These are phyloP conservation scores for Conopomorpha cramerella DNA, from an alignment of 1,140 invertebrate genomes.

Conservation along the genomic window DNA sequence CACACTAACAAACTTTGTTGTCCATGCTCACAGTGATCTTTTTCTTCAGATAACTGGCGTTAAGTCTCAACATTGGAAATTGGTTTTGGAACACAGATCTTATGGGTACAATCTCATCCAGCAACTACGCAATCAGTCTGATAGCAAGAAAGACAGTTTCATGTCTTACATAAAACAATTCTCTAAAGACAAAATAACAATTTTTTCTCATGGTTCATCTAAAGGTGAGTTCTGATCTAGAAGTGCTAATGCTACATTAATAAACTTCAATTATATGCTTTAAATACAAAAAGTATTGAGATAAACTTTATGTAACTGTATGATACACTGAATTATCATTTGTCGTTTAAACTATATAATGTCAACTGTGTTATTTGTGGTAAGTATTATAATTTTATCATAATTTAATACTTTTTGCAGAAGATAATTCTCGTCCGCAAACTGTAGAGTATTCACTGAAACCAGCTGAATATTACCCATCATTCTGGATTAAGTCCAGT, in stretches of 20 bases:
- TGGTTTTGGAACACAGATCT: slow-evolving; percentile 44
- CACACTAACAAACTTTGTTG: no score
- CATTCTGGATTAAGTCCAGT: slow-evolving; percentile 40
- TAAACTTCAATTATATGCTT: not conserved
- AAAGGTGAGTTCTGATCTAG: no score
- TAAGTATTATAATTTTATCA: not conserved
- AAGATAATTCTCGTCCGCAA: slow-evolving; percentile 37
- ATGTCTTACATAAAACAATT: slow-evolving; percentile 48
- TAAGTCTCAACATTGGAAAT: slow-evolving; percentile 39
- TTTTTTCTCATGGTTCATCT: slow-evolving; percentile 36
- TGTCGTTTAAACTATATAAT: not conserved
- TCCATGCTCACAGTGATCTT: no score
- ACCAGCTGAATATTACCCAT: slow-evolving; percentile 40
- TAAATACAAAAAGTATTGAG: not conserved
- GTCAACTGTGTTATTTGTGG: not conserved
- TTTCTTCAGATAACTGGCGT: slow-evolving; percentile 29
- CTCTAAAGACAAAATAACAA: slow-evolving; percentile 50
- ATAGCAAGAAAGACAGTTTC: slow-evolving; percentile 39
- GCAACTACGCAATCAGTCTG: slow-evolving; percentile 36
- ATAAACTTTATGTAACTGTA: not conserved
- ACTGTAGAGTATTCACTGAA: slow-evolving; percentile 45
- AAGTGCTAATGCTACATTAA: slow-evolving; percentile 10
- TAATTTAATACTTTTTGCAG: slow-evolving; percentile 12
- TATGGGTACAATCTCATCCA: slow-evolving; percentile 45
- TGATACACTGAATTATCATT: not conserved